Conservation (phyloP, 2,888 invertebrate species). For the Hedya salicella region DNA sequence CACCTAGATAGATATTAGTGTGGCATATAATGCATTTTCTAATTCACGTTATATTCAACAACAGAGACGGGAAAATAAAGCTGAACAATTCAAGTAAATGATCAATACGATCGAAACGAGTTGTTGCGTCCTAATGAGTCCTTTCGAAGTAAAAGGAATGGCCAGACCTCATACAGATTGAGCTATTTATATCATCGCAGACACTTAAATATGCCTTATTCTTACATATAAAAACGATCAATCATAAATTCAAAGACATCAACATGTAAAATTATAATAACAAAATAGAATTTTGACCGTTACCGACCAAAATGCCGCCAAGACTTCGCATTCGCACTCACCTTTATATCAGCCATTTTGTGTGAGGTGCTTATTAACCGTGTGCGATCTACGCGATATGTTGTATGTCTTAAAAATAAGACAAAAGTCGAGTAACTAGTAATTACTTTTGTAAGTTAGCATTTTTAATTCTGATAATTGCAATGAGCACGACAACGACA, state of each 20-base stretch:
- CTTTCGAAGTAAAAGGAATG: slow-evolving; percentile 15
- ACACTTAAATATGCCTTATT: background rate
- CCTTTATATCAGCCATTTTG: slow-evolving; percentile 85
- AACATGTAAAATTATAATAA: slow-evolving; percentile 47
- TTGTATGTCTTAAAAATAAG: slow-evolving; percentile 62
- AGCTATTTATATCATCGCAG: background rate
- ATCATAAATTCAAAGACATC: slow-evolving; percentile 7
- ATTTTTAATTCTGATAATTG: slow-evolving; percentile 61
- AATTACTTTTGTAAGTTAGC: slow-evolving; percentile 62
- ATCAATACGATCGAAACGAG: slow-evolving; percentile 24
- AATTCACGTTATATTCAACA: background rate
- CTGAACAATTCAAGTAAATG: background rate
- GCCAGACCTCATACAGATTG: background rate
- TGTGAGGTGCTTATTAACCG: slow-evolving; percentile 62
- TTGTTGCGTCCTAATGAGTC: slow-evolving; percentile 13
- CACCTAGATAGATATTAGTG: background rate
- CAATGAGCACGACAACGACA: slow-evolving; percentile 59
- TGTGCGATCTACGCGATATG: slow-evolving; percentile 72
- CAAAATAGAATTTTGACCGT: slow-evolving; percentile 68
- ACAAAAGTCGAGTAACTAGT: slow-evolving; percentile 59
- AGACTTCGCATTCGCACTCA: slow-evolving; percentile 61
- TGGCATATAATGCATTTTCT: background rate
- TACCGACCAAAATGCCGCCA: slow-evolving; percentile 82
- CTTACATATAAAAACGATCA: background rate
- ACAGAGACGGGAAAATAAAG: slow-evolving; percentile 3